Evolutionary conservation across 2,797 vertebrate species (phyloP), one percentile per base, ranked within the genome.

Genomic region (Eulemur coronatus): DNA sequence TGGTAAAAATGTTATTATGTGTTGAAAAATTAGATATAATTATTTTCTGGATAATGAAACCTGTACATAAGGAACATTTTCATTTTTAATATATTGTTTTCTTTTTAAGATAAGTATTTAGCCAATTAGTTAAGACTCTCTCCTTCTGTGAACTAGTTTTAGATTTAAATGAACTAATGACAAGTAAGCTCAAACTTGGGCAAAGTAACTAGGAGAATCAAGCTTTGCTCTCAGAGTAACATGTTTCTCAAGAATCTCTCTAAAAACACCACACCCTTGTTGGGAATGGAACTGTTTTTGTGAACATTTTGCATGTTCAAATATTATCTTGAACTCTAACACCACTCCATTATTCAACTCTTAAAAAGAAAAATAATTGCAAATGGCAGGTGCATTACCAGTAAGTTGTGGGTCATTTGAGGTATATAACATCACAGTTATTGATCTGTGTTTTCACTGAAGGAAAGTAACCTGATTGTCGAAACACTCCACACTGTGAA

Each of bases 381-480:
- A 89, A 65, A 26, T 84, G 35, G 28, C 20, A 93, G 11, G 10
- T 30, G 41, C 4, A 5, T 38, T 33, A 73, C 46, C 50, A 73
- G 35, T 59, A 80, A 41, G 11, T 52, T 92, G 35, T 73, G 43
- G 22, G 78, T 26, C 10, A 38, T 24, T 15, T 46, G 33, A 75
- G 9, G 12, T 65, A n/a, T 20, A 7, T 79, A 35, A 41, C 13
- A 63, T 69, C 35, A 24, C 4, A 11, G 57, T 24, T 22, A 28
- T 17, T 72, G 95, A n/a, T 3, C 65, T 63, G 7, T 75, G 13
- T 92, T 79, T 96, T 93, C 65, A 41, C 15, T 28, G 20, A 70
- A 73, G 24, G 20, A 78, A 73, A 95, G 88, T 28, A 70, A 57
- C 1, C 13, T 0, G 0, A 59, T 75, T 30, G 6, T 81, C 22